phyloP scores from a whole-genome alignment of 1,140 invertebrate genomes.

The Drosophila melanogaster region Release_6_plus_ISO1_MT NT_037436.4:8769501-8770000 shows the following conservation, averaged over 20 bases:
- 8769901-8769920: slow-evolving; percentile 30
- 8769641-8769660: slow-evolving; percentile 6
- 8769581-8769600: not conserved
- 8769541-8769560: not conserved
- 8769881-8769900: slow-evolving; percentile 49
- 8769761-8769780: slow-evolving; percentile 65
- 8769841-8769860: slow-evolving; percentile 50
- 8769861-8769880: slow-evolving; percentile 57
- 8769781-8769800: slow-evolving; percentile 47
- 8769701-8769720: not conserved
- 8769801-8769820: slow-evolving; percentile 61
- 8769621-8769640: not conserved
- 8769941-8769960: slow-evolving; percentile 79
- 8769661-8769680: slow-evolving; percentile 5
- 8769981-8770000: slow-evolving; percentile 68
- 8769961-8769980: slow-evolving; percentile 70
- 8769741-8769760: slow-evolving; percentile 4
- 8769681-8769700: slow-evolving; percentile 15
- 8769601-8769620: not conserved
- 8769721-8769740: slow-evolving; percentile 10
- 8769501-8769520: not conserved
- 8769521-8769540: too few species aligned
- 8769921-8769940: slow-evolving; percentile 55
- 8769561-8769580: not conserved
- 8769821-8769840: slow-evolving; percentile 78